Conservation (phyloP, 2,888 invertebrate genomes). For the Sepioteuthis lessoniana region DNA sequence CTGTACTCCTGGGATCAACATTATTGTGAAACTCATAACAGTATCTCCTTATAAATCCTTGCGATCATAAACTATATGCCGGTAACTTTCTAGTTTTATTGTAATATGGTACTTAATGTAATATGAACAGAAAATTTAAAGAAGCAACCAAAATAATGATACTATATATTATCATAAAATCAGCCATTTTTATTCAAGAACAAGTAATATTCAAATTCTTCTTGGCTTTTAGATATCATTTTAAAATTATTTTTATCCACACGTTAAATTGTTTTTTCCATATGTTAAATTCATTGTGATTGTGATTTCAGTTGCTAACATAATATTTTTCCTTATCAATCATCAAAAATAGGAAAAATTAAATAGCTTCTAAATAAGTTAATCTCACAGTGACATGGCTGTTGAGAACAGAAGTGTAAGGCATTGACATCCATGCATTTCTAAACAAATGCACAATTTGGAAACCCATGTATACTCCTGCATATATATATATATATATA, state of each 20-base stretch:
- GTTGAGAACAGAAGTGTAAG: constrained; percentile 33
- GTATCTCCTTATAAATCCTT: neutral
- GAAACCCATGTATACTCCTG: neutral
- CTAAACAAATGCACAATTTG: constrained; percentile 33
- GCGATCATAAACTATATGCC: neutral
- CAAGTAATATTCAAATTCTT: neutral
- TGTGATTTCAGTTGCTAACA: neutral
- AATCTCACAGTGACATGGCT: neutral
- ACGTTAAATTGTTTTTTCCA: no score
- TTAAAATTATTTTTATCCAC: neutral
- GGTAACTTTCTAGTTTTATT: neutral
- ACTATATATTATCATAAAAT: neutral
- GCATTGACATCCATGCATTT: neutral
- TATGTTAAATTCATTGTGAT: no score
- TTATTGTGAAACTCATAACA: neutral
- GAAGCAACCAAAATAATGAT: constrained; percentile 33
- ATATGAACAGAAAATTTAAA: constrained; percentile 8
- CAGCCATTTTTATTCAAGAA: neutral
- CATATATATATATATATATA: neutral
- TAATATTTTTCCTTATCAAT: neutral
- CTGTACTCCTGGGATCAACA: neutral
- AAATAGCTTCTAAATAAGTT: neutral
- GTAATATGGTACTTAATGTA: neutral
- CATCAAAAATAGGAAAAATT: neutral
- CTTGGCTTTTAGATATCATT: neutral